Evolutionary conservation across 1,140 invertebrate genomes (phyloP).

Genomic region (Drosophila serrata): DNA sequence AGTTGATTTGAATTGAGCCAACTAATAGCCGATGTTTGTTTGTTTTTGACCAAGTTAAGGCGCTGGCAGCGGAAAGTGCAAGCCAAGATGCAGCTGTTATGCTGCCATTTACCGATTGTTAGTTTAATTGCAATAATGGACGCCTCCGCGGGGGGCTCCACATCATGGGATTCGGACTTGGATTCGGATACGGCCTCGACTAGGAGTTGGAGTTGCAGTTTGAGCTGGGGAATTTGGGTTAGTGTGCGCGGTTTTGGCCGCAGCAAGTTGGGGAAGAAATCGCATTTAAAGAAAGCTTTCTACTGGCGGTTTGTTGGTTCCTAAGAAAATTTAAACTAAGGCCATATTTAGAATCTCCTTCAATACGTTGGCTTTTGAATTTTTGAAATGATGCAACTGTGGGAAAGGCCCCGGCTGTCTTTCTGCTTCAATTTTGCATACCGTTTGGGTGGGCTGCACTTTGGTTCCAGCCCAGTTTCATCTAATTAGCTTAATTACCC

Average conservation of each 20-base stretch:
- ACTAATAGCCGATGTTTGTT: constrained; percentile 75
- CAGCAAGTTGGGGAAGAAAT: constrained; percentile 39
- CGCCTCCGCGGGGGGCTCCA: constrained; percentile 25
- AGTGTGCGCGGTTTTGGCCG: constrained; percentile 59
- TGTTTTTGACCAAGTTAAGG: constrained; percentile 64
- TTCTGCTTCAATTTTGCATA: constrained; percentile 18
- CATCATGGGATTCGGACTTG: constrained; percentile 23
- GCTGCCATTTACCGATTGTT: constrained; percentile 69
- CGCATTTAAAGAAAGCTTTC: constrained; percentile 28
- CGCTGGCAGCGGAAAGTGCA: constrained; percentile 64
- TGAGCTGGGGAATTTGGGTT: constrained; percentile 63
- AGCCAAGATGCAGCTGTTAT: constrained; percentile 65
- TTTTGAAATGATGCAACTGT: constrained; percentile 43
- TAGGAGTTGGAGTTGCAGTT: constrained; percentile 10
- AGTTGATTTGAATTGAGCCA: constrained; percentile 59
- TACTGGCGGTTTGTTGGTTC: neutral
- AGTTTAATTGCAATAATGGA: constrained; percentile 60
- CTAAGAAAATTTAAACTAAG: neutral
- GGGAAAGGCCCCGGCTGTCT: constrained; percentile 26
- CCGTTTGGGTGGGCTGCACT: constrained; percentile 58
- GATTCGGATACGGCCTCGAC: constrained; percentile 8
- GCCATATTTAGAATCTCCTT: constrained; percentile 16
- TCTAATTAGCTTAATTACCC: constrained; percentile 79
- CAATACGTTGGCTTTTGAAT: neutral
- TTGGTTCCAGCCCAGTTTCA: constrained; percentile 43